Evolutionary conservation across 2,797 vertebrate species (phyloP), one percentile per base, ranked within the genome.

Genomic region (Xenopus petersii): DNA sequence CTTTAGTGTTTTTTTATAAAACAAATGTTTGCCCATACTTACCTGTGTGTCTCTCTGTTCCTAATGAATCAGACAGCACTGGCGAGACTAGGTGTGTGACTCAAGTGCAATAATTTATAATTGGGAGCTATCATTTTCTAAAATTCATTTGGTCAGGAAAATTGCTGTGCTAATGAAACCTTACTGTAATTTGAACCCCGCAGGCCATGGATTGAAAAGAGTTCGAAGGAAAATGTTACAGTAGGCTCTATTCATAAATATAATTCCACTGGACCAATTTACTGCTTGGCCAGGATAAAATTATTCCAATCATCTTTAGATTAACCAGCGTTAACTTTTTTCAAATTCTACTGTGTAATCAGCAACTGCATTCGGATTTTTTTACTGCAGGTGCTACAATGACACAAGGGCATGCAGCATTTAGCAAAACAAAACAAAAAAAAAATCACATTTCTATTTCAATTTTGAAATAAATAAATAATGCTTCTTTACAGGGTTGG

Each of bases 1-100:
- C 80, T 83, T 86, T 36, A 70, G 46, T 80, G 85, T 86, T 86
- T 89, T 86, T 86, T 70, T 80, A 2, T 84, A 89, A 84, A 86
- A 80, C 83, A 86, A 51, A 85, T 81, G 75, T 81, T 81, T 76
- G 83, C 79, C 83, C 82, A 83, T 82, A 56, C 13, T 46, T 60
- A 26, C 75, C 58, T 15, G 51, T 54, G 80, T 84, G 81, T 86
- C 84, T 83, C 83, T 84, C 80, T 66, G 74, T 71, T 82, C 81
- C 81, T 81, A 83, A 83, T 81, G 80, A 84, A 83, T 85, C 83
- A 84, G 80, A 82, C 84, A 81, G 83, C 82, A 81, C 77, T 85
- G 82, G 86, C 84, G 83, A 82, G 80, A 49, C 79, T 82, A 76
- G 42, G 61, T 80, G 82, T 81, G 63, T 67, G 67, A 81, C 81